These are phyloP conservation scores for Laticauda laticaudata DNA, from an alignment of 2,113 vertebrate genomes.

Conservation along the genomic window DNA sequence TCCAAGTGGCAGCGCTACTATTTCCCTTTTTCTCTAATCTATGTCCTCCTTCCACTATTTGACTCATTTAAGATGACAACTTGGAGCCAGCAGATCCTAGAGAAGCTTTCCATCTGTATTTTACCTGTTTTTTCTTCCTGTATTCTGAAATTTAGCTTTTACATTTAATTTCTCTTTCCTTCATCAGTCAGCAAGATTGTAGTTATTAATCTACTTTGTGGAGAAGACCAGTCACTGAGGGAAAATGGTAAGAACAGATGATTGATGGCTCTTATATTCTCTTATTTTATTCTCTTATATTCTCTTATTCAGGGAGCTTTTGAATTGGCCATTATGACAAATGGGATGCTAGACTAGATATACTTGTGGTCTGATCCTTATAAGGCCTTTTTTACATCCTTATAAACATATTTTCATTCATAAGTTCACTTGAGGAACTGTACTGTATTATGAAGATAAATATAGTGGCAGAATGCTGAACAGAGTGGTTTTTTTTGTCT, in stretches of 20 bases:
- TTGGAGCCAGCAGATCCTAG: not conserved
- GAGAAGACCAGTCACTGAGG: not conserved
- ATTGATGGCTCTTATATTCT: not conserved
- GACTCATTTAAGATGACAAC: not conserved
- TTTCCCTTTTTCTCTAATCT: not conserved
- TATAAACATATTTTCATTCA: not conserved
- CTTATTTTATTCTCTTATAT: not conserved
- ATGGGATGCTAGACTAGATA: not conserved
- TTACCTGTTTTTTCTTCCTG: not conserved
- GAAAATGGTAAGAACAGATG: not conserved
- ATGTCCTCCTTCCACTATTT: not conserved
- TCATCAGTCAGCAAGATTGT: not conserved
- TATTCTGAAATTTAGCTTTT: not conserved
- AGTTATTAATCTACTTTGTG: not conserved
- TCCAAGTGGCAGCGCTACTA: too few species aligned
- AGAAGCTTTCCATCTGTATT: not conserved
- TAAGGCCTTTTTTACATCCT: not conserved
- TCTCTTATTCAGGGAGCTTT: not conserved
- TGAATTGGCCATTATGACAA: not conserved
- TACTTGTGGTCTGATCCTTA: not conserved
- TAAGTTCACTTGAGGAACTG: not conserved
- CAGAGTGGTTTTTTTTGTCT: not conserved
- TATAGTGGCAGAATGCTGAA: not conserved
- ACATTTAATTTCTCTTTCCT: not conserved
- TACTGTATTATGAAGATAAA: not conserved